A percentile compares a stretch with the other conserved stretches of the same genome.
Evolutionary conservation across 2,797 vertebrate genomes (phyloP).

Genomic region (Rhadinocentrus ornatus): DNA sequence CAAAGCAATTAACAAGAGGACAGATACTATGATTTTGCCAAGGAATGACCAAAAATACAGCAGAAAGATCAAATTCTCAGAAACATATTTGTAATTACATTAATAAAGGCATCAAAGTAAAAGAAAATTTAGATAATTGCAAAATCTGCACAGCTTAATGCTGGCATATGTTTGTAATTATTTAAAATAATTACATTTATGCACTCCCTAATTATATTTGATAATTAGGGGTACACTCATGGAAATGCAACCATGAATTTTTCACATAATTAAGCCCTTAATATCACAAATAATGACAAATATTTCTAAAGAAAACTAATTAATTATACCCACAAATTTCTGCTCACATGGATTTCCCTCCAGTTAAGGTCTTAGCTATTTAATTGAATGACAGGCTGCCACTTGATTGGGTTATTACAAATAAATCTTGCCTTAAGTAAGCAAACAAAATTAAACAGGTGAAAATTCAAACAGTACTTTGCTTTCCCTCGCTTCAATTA

Average conservation of each 20-base stretch:
- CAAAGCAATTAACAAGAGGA: conserved; percentile 75
- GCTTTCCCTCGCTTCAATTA: conserved; percentile 77
- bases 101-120: conserved; percentile 43
- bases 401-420: conserved; percentile 79
- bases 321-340: conserved; percentile 49
- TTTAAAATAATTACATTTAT: conserved; percentile 67
- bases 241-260: conserved; percentile 48
- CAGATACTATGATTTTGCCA: conserved; percentile 34
- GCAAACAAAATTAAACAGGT: conserved; percentile 67
- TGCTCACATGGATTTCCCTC: conserved; percentile 15
- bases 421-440: conserved; percentile 75
- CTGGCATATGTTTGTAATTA: conserved; percentile 53
- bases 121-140: conserved; percentile 36
- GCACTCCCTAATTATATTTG: conserved; percentile 59
- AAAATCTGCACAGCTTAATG: conserved; percentile 15
- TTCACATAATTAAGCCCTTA: conserved; percentile 60
- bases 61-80: conserved; percentile 24
- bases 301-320: conserved; percentile 57
- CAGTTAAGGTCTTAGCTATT: conserved; percentile 53
- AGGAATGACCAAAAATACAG: conserved; percentile 51
- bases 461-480: conserved; percentile 72
- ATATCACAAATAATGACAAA: conserved; percentile 60
- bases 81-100: conserved; percentile 23
- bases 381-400: conserved; percentile 68
- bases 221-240: conserved; percentile 28